Percentiles rank a stretch among this genome's conserved stretches.
Conservation (phyloP, 2,888 invertebrate species). For the Plutella xylostella region DNA sequence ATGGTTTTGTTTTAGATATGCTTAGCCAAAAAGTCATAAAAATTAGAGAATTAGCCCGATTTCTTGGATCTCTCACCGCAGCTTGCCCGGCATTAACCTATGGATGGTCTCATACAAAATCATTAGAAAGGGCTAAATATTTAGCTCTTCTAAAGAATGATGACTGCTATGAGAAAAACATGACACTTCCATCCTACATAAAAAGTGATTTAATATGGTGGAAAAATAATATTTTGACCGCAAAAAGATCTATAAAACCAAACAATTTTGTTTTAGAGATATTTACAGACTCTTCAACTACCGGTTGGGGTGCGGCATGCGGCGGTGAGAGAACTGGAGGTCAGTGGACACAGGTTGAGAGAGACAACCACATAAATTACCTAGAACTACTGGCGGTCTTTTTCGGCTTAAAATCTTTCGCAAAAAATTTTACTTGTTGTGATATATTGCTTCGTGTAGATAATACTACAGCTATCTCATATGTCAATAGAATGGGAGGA, state of each 20-base stretch:
- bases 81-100: no score
- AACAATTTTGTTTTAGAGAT: background rate
- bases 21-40: no score
- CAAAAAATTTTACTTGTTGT: background rate
- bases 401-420: constrained; percentile 7
- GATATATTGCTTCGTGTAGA: constrained; percentile 4
- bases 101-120: no score
- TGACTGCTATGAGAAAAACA: no score
- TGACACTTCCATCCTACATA: no score
- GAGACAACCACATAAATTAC: constrained; percentile 3
- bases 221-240: background rate
- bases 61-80: no score
- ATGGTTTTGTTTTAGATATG: no score
- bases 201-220: constrained; percentile 2
- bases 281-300: constrained; percentile 1
- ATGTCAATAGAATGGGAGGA: constrained; percentile 6
- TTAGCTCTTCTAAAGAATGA: no score
- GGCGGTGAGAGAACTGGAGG: background rate
- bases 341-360: constrained; percentile 2
- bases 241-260: background rate
- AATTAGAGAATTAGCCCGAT: no score
- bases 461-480: constrained; percentile 6
- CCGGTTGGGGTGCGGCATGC: background rate
- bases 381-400: constrained; percentile 7
- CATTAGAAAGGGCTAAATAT: no score